Evolutionary conservation across 2,888 invertebrate species (phyloP), one percentile per base, ranked within the genome.

Genomic region (Odontothrips loti): DNA sequence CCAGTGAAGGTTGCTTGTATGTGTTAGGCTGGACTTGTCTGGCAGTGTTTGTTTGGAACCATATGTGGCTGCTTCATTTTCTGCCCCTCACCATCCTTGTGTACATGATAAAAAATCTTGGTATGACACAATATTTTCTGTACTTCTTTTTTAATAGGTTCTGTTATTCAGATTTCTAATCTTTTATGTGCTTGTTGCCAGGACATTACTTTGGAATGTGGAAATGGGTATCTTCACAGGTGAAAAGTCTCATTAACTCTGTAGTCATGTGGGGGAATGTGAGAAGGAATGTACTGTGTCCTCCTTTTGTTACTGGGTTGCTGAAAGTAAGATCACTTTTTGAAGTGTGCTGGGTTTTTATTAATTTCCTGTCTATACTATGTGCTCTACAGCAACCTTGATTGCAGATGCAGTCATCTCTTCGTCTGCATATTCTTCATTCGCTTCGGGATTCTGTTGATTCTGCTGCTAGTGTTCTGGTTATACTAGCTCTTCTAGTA

Each of bases 1-100:
- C 68, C 12, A 75, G 68, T 75, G 68, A 75, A 23, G 89, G 91
- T 75, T 95, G 94, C 85, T 92, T 95, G 85, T 95, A 93, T 85
- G 90, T 92, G 8, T 88, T 96, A 17, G 89, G 96, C 84, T 96
- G 95, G 89, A 94, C 93, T 2, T 96, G 96, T 85, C 88, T 93
- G 11, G 91, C 94, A 81, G 95, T 96, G 88, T 90, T 96, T 48
- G 89, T 97, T 23, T 97, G 96, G 93, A 94, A 94, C 85, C 93
- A 96, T 85, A 91, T 94, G 80, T 95, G 96, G 94, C 88, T 96
- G 82, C 87, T 95, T 83, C 92, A 94, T 11, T 90, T 96, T 43
- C 89, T 95, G 80, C 90, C 94, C 1, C 90, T 97, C 84, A 96
- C 96, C 11, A 89, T 96, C 81, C 89, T 91, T 0, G 92, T 94